Evolutionary conservation across 2,797 vertebrate species (phyloP).

Genomic region (Lindbergichthys nudifrons): DNA sequence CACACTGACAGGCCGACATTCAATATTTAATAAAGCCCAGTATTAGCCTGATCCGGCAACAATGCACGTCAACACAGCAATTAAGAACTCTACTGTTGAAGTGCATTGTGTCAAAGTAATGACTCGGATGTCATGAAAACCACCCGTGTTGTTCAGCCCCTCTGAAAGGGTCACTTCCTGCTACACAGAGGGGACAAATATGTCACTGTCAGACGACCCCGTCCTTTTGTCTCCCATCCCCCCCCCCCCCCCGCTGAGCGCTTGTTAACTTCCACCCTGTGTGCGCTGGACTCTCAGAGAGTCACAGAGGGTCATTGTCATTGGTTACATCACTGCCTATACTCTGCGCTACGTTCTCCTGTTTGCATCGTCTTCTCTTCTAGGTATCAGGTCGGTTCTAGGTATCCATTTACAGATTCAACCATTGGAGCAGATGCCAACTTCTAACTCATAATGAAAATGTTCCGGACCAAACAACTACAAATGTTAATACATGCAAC

Average conservation of each 20-base stretch:
- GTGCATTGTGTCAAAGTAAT: not conserved
- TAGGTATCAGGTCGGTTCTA: not conserved
- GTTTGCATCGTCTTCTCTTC: slow-evolving; percentile 15
- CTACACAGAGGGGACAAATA: slow-evolving; percentile 31
- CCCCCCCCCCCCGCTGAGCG: not conserved
- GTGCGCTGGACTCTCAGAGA: slow-evolving; percentile 21
- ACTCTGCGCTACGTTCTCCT: slow-evolving; percentile 22
- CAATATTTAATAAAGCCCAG: slow-evolving; percentile 17
- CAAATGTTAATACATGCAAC: not conserved
- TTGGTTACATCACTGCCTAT: slow-evolving; percentile 51
- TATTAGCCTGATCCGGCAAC: slow-evolving; percentile 9
- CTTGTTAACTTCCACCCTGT: slow-evolving; percentile 46
- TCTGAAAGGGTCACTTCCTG: slow-evolving; percentile 22
- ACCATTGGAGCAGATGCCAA: slow-evolving; percentile 5
- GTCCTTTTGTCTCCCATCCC: slow-evolving; percentile 34
- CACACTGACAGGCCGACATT: slow-evolving; percentile 2
- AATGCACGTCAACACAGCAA: slow-evolving; percentile 12
- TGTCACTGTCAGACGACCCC: slow-evolving; percentile 33
- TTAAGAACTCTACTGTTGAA: slow-evolving; percentile 10
- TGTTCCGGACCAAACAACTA: not conserved
- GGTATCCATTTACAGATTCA: slow-evolving; percentile 40
- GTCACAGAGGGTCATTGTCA: slow-evolving; percentile 39
- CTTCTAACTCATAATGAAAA: not conserved
- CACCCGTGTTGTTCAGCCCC: not conserved
- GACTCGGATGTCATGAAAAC: slow-evolving; percentile 13